These are phyloP conservation scores for Phalloptychus januarius DNA, from an alignment of 2,797 vertebrate species.

Conservation along the genomic window DNA sequence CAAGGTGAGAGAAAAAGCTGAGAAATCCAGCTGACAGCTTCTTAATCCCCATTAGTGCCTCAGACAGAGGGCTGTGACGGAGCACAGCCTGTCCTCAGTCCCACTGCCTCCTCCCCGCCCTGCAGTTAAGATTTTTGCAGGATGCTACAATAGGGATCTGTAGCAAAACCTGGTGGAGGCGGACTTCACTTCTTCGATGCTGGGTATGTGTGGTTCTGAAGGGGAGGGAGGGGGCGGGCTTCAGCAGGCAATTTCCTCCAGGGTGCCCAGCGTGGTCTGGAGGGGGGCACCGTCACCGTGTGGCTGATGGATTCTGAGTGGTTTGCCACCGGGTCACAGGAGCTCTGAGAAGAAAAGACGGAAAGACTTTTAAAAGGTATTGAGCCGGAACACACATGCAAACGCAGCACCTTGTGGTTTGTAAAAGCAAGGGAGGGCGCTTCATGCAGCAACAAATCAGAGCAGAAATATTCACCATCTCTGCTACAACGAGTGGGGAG, in stretches of 20 bases:
- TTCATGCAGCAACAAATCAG: neutral
- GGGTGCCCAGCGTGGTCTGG: constrained; percentile 92
- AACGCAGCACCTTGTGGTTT: neutral
- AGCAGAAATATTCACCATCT: neutral
- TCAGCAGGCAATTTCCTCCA: constrained; percentile 99
- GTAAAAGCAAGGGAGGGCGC: neutral
- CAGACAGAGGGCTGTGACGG: constrained; percentile 52
- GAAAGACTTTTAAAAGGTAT: neutral
- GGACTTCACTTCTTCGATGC: constrained; percentile 31
- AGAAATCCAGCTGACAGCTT: constrained; percentile 64
- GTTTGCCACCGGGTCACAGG: constrained; percentile 93
- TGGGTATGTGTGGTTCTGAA: constrained; percentile 68
- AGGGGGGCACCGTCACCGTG: constrained; percentile 94
- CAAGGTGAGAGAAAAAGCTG: constrained; percentile 56
- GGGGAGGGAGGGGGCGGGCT: constrained; percentile 57
- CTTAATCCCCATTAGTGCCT: constrained; percentile 69
- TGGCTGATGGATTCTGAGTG: constrained; percentile 97
- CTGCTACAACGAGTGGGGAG: neutral
- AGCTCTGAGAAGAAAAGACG: constrained; percentile 81
- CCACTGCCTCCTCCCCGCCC: constrained; percentile 48
- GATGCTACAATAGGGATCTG: constrained; percentile 40
- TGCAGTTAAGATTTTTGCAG: constrained; percentile 41
- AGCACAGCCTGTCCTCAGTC: constrained; percentile 48
- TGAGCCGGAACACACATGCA: neutral
- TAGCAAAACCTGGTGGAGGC: constrained; percentile 39